A percentile compares a stretch with the other conserved stretches of the same genome.
These are phyloP conservation scores for Darevskia mixta DNA, from an alignment of 2,797 vertebrate species.

Conservation along the genomic window DNA sequence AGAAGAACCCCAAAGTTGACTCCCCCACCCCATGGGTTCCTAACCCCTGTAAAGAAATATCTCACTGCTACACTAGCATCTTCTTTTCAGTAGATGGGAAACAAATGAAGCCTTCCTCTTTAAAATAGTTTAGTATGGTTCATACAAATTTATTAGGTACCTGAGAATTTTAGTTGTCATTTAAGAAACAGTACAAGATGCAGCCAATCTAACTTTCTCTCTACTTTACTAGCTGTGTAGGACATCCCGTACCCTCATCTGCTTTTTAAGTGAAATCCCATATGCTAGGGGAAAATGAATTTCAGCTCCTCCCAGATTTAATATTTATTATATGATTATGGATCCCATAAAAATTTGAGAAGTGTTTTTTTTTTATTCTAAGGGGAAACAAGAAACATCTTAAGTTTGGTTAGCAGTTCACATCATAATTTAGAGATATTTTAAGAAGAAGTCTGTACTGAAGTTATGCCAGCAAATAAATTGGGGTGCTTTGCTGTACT, in stretches of 20 bases:
- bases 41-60: background rate
- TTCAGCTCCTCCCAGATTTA: background rate
- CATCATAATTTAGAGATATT: background rate
- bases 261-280: background rate
- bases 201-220: background rate
- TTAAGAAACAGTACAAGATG: background rate
- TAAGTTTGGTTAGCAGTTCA: background rate
- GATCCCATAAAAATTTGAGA: background rate
- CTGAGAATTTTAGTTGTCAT: background rate
- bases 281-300: background rate
- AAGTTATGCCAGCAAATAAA: background rate
- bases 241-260: background rate
- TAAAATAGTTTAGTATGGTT: background rate
- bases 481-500: background rate
- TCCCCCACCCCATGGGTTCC: background rate
- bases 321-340: background rate
- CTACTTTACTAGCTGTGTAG: background rate
- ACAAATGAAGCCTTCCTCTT: background rate
- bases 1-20: no score
- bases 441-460: background rate
- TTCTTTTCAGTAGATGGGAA: background rate
- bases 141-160: background rate
- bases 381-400: background rate
- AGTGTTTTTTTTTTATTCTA: background rate
- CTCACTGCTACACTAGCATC: background rate